A percentile compares a stretch with the other conserved stretches of the same genome.
phyloP scores from a whole-genome alignment of 2,113 vertebrate genomes.

The Syngnathus scovelli region DNA sequence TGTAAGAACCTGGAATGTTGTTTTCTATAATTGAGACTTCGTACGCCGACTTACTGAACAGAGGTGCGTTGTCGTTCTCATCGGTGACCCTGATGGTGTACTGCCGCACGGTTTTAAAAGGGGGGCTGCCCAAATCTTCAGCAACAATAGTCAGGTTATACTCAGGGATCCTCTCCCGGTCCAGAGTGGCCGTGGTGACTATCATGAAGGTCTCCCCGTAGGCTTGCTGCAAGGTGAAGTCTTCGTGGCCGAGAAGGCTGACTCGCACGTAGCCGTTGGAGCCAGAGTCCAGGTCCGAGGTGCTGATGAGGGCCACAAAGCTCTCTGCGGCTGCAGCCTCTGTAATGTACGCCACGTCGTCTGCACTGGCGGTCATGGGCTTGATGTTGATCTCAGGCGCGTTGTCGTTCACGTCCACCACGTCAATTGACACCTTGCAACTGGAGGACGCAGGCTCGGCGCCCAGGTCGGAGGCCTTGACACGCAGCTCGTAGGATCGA shows the following conservation, averaged over 20 bases:
- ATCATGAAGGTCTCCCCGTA: constrained; percentile 75
- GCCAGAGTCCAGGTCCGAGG: constrained; percentile 73
- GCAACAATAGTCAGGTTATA: constrained; percentile 73
- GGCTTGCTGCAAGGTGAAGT: constrained; percentile 71
- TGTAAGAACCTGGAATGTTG: constrained; percentile 71
- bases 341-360: constrained; percentile 70
- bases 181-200: constrained; percentile 61
- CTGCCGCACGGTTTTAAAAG: constrained; percentile 66
- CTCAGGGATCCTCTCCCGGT: constrained; percentile 68
- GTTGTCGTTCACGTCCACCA: constrained; percentile 75
- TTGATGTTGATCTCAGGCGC: constrained; percentile 71
- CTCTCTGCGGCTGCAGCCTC: constrained; percentile 72
- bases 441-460: constrained; percentile 51
- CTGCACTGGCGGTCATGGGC: constrained; percentile 70
- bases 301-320: constrained; percentile 75
- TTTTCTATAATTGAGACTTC: constrained; percentile 72
- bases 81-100: constrained; percentile 71
- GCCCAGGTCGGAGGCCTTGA: constrained; percentile 66
- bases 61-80: constrained; percentile 72
- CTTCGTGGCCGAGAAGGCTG: constrained; percentile 67
- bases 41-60: constrained; percentile 66
- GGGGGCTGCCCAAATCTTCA: constrained; percentile 70
- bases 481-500: constrained; percentile 61
- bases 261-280: constrained; percentile 69
- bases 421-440: constrained; percentile 63